A percentile compares a stretch with the other conserved stretches of the same genome.
These are phyloP conservation scores for Alviniconcha strummeri DNA, from an alignment of 2,888 invertebrate genomes.

Conservation along the genomic window DNA sequence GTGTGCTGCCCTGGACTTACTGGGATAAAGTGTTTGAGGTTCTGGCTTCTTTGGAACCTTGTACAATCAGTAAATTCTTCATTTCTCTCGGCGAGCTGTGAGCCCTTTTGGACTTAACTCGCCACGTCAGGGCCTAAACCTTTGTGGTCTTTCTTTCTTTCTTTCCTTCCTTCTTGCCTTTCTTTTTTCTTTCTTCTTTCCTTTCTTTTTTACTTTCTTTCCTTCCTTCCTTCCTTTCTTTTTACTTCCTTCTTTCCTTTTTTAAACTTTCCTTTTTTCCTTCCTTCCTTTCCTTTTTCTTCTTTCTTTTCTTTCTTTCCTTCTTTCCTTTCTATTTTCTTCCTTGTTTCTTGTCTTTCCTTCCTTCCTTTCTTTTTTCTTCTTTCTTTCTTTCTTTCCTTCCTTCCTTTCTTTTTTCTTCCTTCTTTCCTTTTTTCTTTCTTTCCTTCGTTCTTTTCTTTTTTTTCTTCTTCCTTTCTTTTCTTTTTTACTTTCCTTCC, in stretches of 20 bases:
- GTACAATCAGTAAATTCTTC: too few species aligned
- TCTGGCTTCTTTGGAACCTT: too few species aligned
- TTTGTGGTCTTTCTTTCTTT: background rate
- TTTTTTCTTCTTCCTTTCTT: background rate
- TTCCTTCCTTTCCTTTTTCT: background rate
- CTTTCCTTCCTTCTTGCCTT: background rate
- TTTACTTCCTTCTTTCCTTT: background rate
- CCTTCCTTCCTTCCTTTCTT: background rate
- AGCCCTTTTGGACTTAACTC: too few species aligned
- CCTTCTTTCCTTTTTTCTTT: background rate
- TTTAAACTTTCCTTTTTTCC: background rate
- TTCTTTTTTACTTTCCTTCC: background rate
- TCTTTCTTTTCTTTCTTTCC: background rate
- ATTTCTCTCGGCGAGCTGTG: too few species aligned
- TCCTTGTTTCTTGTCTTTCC: background rate
- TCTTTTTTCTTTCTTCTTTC: background rate
- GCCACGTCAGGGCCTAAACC: too few species aligned
- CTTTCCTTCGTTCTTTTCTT: background rate
- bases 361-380: background rate
- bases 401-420: background rate
- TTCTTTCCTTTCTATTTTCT: background rate
- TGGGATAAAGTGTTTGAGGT: too few species aligned
- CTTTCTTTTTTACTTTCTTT: background rate
- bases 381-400: background rate
- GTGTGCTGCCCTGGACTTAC: too few species aligned